Evolutionary conservation across 2,797 vertebrate species (phyloP).

Genomic region (Rallus crepitans): DNA sequence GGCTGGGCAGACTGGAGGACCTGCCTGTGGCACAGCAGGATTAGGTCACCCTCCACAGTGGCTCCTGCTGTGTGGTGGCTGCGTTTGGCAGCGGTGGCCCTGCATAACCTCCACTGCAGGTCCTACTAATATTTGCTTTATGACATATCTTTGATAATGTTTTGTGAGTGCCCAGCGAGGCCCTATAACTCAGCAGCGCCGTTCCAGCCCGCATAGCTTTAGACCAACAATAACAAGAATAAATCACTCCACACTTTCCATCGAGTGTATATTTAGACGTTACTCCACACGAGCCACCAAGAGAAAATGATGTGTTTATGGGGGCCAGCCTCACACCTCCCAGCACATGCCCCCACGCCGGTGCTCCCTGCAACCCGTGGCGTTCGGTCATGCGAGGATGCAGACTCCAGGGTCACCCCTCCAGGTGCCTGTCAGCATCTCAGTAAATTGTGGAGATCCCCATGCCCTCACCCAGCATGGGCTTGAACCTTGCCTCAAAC

Average conservation of each 20-base stretch:
- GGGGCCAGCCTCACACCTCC: background rate
- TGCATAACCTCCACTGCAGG: background rate
- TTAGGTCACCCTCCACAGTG: background rate
- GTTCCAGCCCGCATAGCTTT: conserved; percentile 2
- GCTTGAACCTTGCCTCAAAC: background rate
- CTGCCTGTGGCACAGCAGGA: background rate
- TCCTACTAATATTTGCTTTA: conserved; percentile 56
- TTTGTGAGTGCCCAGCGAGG: background rate
- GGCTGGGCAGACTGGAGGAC: background rate
- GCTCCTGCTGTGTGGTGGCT: background rate
- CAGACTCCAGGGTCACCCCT: background rate
- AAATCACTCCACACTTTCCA: conserved; percentile 63
- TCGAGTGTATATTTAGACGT: conserved; percentile 3
- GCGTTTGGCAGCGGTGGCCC: background rate
- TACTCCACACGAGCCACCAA: background rate
- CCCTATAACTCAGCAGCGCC: background rate
- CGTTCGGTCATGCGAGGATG: background rate
- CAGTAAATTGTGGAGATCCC: background rate
- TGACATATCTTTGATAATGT: conserved; percentile 50
- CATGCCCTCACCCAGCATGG: background rate
- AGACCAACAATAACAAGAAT: conserved; percentile 72
- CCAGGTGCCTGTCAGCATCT: background rate
- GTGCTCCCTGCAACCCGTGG: fast-evolving
- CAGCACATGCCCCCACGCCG: background rate
- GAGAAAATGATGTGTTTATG: background rate